Evolutionary conservation across 2,888 invertebrate species (phyloP).

Genomic region (Apodemia duryi): DNA sequence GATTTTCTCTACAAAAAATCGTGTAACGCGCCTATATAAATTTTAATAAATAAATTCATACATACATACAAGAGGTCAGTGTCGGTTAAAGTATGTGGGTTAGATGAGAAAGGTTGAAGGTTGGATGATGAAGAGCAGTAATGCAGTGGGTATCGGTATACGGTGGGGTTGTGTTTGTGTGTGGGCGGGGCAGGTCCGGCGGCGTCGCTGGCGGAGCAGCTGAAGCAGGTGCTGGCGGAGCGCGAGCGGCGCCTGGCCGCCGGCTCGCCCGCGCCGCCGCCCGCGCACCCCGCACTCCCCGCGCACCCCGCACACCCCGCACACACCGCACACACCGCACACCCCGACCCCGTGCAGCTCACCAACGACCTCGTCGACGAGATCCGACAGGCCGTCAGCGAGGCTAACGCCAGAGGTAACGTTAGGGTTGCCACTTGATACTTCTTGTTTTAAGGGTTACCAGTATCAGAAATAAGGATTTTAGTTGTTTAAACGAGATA

Average conservation of each 20-base stretch:
- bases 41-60: too few species aligned
- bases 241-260: conserved; percentile 86
- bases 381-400: conserved; percentile 92
- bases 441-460: too few species aligned
- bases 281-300: conserved; percentile 22
- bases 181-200: conserved; percentile 79
- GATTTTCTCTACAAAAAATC: too few species aligned
- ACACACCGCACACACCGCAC: conserved; percentile 26
- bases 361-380: conserved; percentile 92
- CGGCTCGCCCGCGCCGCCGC: conserved; percentile 47
- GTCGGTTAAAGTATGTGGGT: too few species aligned
- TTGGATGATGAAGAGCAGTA: too few species aligned
- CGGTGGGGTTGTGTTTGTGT: neutral
- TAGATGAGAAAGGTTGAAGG: too few species aligned
- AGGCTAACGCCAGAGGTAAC: conserved; percentile 91
- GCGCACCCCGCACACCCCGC: conserved; percentile 17
- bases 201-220: conserved; percentile 89
- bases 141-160: too few species aligned
- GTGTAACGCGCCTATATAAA: too few species aligned
- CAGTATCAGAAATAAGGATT: too few species aligned
- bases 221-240: conserved; percentile 92
- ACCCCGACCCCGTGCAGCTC: conserved; percentile 83
- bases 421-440: too few species aligned
- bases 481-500: too few species aligned
- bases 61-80: too few species aligned